These are phyloP conservation scores for Callorhinus ursinus DNA, from an alignment of 2,113 vertebrate species.

Conservation along the genomic window DNA sequence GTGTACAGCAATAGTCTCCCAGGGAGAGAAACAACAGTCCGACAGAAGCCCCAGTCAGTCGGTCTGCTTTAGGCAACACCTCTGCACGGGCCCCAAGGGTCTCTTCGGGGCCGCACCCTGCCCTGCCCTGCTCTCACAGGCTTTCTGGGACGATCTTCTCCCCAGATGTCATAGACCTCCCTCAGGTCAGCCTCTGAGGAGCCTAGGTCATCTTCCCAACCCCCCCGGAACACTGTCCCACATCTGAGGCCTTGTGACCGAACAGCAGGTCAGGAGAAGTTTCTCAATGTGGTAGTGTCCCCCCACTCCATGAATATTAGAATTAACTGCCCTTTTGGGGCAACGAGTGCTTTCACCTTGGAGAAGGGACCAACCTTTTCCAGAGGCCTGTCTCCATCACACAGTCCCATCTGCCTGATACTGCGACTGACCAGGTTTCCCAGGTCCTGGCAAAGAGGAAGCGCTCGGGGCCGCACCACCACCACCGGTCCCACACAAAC, in stretches of 20 bases:
- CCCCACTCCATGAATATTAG: not conserved
- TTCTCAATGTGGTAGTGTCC: not conserved
- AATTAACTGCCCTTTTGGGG: not conserved
- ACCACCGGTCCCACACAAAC: not conserved
- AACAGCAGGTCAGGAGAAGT: not conserved
- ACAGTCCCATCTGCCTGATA: not conserved
- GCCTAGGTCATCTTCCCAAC: not conserved
- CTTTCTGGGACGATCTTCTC: not conserved
- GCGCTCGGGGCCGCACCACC: not conserved
- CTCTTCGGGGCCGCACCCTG: not conserved
- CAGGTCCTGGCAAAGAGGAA: not conserved
- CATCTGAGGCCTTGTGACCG: not conserved
- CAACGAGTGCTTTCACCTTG: not conserved
- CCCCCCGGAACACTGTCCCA: not conserved
- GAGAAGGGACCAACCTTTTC: not conserved
- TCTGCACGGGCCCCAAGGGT: not conserved
- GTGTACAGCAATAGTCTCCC: not conserved
- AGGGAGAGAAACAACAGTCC: not conserved
- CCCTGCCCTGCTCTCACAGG: not conserved
- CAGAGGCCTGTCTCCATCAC: not conserved
- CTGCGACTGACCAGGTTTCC: not conserved
- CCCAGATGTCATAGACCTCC: not conserved
- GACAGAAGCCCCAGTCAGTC: not conserved
- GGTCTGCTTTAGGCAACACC: not conserved
- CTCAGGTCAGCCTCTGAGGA: not conserved